phyloP scores from a whole-genome alignment of 2,113 vertebrate genomes.

The Indri indri region DNA sequence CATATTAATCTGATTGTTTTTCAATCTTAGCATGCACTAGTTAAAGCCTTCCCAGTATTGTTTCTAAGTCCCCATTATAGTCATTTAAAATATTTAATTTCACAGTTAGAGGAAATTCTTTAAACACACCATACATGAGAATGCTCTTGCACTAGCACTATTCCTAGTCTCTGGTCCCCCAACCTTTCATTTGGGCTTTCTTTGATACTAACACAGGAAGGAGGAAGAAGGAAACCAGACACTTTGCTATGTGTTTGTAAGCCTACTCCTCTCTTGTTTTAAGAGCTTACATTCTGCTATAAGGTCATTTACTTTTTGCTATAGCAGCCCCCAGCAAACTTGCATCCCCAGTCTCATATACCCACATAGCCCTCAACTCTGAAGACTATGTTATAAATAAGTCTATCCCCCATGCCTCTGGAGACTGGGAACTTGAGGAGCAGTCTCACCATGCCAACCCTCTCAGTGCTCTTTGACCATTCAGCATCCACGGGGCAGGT shows the following conservation, averaged over 20 bases:
- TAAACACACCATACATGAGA: background rate
- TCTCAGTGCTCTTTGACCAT: background rate
- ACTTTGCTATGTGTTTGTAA: background rate
- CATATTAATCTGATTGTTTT: background rate
- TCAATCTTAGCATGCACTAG: background rate
- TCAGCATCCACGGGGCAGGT: background rate
- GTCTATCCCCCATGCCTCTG: background rate
- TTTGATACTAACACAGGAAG: background rate
- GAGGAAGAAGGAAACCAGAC: background rate
- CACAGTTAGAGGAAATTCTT: background rate
- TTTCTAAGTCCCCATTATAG: background rate
- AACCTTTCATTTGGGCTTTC: background rate
- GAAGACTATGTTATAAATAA: background rate
- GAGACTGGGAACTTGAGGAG: background rate
- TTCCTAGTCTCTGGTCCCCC: background rate
- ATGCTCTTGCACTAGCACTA: background rate
- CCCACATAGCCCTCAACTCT: background rate
- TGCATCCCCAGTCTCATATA: background rate
- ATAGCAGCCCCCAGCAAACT: background rate
- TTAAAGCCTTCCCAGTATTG: background rate
- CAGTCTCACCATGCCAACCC: background rate
- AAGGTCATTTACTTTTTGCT: background rate
- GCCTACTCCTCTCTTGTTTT: background rate
- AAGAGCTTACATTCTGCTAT: background rate
- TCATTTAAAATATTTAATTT: background rate